Percentiles rank a stretch among this genome's conserved stretches.
Conservation (phyloP, 92 coral and sea anemone species). For the Parazoanthus atlanticus region DNA sequence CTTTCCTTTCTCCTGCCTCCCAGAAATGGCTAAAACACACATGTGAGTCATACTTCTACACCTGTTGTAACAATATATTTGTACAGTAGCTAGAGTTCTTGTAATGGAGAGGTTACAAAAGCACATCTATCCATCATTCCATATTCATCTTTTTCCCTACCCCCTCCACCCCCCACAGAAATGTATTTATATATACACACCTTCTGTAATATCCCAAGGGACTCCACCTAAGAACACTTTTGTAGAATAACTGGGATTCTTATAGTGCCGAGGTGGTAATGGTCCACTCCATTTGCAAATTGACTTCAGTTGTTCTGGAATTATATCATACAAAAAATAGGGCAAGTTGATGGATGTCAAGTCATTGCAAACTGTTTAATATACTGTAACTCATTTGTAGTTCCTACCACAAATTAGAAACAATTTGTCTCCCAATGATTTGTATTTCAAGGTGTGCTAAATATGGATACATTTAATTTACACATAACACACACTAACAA, state of each 20-base stretch:
- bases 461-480: too few species aligned
- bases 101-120: not conserved
- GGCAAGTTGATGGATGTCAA: not conserved
- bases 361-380: not conserved
- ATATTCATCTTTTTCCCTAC: not conserved
- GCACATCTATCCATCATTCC: not conserved
- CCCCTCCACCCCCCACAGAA: too few species aligned
- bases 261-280: constrained; percentile 94
- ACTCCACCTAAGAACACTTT: constrained; percentile 99
- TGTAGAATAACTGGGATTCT: constrained; percentile 95
- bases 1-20: too few species aligned
- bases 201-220: constrained; percentile 99
- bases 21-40: too few species aligned
- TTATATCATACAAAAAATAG: not conserved
- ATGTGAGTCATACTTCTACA: too few species aligned
- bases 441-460: not conserved
- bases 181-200: constrained; percentile 42
- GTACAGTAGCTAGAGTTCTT: too few species aligned
- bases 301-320: constrained; percentile 68
- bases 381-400: not conserved
- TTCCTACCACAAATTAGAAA: not conserved
- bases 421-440: not conserved
- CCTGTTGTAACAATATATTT: too few species aligned
- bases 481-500: too few species aligned
- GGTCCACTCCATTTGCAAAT: constrained; percentile 99